Evolutionary conservation across 2,113 vertebrate species (phyloP).

Genomic region (Pavo muticus): DNA sequence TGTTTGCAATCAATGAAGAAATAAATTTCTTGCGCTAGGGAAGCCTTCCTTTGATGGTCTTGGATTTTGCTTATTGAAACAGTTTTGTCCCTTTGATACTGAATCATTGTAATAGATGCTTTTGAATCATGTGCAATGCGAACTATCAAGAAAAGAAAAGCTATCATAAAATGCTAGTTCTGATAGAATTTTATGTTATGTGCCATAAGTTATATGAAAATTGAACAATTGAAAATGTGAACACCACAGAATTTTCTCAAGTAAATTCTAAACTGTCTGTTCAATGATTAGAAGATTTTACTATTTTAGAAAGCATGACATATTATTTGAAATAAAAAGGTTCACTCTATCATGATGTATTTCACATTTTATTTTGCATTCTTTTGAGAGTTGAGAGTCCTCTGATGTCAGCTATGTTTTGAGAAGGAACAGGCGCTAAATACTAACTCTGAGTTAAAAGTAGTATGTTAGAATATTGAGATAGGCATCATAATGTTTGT

Average conservation of each 20-base stretch:
- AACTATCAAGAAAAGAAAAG: neutral
- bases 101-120: neutral
- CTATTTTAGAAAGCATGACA: accelerated
- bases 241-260: neutral
- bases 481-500: neutral
- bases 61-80: neutral
- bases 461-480: neutral
- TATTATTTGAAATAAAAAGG: neutral
- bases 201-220: neutral
- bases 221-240: neutral
- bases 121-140: neutral
- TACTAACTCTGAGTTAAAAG: neutral
- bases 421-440: neutral
- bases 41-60: neutral
- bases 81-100: neutral
- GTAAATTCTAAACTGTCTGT: neutral
- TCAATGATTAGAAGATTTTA: neutral
- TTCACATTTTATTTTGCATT: neutral
- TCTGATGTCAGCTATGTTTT: neutral
- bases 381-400: neutral
- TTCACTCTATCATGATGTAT: neutral
- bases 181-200: neutral
- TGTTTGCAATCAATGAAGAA: neutral
- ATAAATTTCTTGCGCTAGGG: neutral
- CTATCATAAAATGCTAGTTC: neutral